Base-by-base conservation (phyloP, 2,888 invertebrate species). In the Conus canariensis region DNA sequence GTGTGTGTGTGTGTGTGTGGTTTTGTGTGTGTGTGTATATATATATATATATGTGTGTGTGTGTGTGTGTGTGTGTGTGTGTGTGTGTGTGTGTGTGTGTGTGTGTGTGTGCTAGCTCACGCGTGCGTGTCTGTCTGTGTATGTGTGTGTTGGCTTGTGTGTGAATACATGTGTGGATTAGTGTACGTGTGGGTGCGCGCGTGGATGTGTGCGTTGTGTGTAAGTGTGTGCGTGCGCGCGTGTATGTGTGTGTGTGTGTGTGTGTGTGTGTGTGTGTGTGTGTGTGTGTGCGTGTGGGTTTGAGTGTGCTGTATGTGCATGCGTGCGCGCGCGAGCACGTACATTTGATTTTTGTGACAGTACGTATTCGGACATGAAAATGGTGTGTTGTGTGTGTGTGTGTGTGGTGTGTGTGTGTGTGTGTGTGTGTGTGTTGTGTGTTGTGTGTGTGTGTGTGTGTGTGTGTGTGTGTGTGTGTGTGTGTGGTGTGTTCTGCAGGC, bases 401-500 rank as follows among this genome's bases (percentile, higher is more conserved):
- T n/a, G 25, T 74, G 22, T n/a, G n/a, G 60, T 64, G 16, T 14
- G 60, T 16, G 12, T 64, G 16, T 16, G 10, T 64, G 16, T 77
- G 14, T 14, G 30, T 80, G 77, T 45, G 30, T 80, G 77, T 45
- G 45, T 80, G 30, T n/a, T n/a, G n/a, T n/a, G n/a, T n/a, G n/a
- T n/a, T 10, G 12, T 30, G 25, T 25, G 14, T 10, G 10, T 80
- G 45, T 30, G 30, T 14, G 10, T 30, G 12, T 30, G 30, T 14
- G 5, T 30, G 30, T 70, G 19, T 22, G 8, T 70, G 70, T 19
- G 19, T 70, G 16, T 22, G 70, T 77, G 30, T 70, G 19, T 8
- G 19, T 70, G 30, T 45, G 14, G 77, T 7, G 8, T 25, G 8
- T 95, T 25, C n/a, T 95, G 8, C 95, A 97, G 97, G 99, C 99